Conservation (phyloP, 2,888 invertebrate species). For the Pasiphila rectangulata region DNA sequence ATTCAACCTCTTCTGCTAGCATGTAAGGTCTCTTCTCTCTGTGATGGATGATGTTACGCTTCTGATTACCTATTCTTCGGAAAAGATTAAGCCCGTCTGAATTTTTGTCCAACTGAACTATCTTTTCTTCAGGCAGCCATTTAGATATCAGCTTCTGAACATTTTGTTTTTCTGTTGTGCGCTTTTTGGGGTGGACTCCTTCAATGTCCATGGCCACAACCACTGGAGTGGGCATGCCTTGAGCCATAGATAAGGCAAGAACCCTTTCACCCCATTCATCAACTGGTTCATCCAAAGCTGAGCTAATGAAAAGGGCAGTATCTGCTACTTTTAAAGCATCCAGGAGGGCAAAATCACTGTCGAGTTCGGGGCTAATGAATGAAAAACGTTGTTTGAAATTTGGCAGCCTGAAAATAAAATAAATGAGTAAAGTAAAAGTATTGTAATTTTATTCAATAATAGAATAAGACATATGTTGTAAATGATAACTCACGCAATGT, state of each 20-base stretch:
- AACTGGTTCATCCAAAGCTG: conserved; percentile 86
- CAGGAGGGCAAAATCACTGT: conserved; percentile 86
- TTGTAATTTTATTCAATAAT: neutral
- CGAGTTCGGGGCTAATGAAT: conserved; percentile 86
- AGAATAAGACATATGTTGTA: no score
- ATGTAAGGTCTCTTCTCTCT: conserved; percentile 92
- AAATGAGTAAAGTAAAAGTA: conserved; percentile 7
- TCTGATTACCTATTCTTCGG: conserved; percentile 89
- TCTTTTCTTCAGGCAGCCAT: conserved; percentile 91
- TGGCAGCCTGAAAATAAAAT: conserved; percentile 82
- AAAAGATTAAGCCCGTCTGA: conserved; percentile 86
- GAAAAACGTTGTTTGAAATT: conserved; percentile 94
- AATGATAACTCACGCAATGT: conserved; percentile 83
- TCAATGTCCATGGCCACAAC: conserved; percentile 88
- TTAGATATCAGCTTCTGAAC: conserved; percentile 84
- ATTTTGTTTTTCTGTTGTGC: conserved; percentile 84
- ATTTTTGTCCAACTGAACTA: conserved; percentile 87
- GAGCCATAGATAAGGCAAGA: conserved; percentile 88
- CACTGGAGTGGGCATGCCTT: conserved; percentile 89
- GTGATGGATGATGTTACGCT: conserved; percentile 84
- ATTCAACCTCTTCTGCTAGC: conserved; percentile 89
- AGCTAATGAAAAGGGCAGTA: conserved; percentile 89
- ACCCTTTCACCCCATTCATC: conserved; percentile 91
- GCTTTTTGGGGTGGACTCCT: conserved; percentile 86
- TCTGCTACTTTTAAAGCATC: conserved; percentile 94